Evolutionary conservation across 2,797 vertebrate genomes (phyloP).

Genomic region (Taeniopygia guttata): DNA sequence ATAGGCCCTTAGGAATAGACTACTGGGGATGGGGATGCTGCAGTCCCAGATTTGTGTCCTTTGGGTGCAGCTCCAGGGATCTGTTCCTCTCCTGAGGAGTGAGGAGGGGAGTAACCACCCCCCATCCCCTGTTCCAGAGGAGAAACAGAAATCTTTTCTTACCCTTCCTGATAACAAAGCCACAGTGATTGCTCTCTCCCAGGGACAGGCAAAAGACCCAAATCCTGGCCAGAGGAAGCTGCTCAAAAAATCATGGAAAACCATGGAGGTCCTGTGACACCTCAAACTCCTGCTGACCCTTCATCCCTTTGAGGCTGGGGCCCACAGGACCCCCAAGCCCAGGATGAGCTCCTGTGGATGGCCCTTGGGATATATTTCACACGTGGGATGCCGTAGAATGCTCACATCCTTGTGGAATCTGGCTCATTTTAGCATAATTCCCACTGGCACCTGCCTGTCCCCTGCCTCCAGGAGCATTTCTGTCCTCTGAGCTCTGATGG

Average conservation of each 20-base stretch:
- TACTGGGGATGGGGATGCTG: not conserved
- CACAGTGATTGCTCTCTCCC: not conserved
- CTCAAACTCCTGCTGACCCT: not conserved
- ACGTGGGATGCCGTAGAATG: accelerated
- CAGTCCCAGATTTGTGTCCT: not conserved
- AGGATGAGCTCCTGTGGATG: accelerated
- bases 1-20: not conserved
- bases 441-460: no score
- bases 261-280: no score
- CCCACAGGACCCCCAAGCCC: no score
- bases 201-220: not conserved
- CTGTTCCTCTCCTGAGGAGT: not conserved
- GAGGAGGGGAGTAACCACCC: not conserved
- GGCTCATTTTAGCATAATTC: accelerated
- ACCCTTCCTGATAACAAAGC: not conserved
- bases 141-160: not conserved
- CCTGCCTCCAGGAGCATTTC: not conserved
- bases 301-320: not conserved
- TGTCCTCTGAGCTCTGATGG: not conserved
- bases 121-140: not conserved
- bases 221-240: not conserved
- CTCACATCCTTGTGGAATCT: not conserved
- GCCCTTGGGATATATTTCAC: not conserved
- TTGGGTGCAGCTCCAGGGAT: not conserved
- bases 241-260: not conserved